Evolutionary conservation across 2,888 invertebrate genomes (phyloP).

Genomic region (Plutella xylostella): DNA sequence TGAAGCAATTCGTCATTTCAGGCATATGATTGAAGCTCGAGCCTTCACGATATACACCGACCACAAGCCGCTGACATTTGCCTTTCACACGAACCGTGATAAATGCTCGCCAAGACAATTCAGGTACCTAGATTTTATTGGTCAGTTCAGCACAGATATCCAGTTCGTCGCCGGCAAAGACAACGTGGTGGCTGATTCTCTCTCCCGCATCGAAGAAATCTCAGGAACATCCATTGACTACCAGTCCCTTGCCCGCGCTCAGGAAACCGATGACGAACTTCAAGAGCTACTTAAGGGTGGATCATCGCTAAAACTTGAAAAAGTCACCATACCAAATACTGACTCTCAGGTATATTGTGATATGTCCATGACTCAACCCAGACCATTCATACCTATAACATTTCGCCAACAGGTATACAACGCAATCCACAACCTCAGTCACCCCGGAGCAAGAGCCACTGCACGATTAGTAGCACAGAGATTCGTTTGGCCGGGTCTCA

Average conservation of each 20-base stretch:
- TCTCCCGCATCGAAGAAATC: slow-evolving; percentile 15
- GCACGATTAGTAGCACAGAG: slow-evolving; percentile 14
- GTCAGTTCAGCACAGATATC: slow-evolving; percentile 20
- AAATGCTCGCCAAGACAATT: slow-evolving; percentile 22
- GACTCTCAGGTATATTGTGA: slow-evolving; percentile 1
- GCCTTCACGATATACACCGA: slow-evolving; percentile 19
- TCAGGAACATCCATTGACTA: slow-evolving; percentile 6
- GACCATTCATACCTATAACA: slow-evolving; percentile 15
- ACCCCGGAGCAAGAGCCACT: slow-evolving; percentile 15
- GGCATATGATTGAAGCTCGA: slow-evolving; percentile 27
- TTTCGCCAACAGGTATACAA: slow-evolving; percentile 12
- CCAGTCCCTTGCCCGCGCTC: slow-evolving; percentile 4
- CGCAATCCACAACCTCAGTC: slow-evolving; percentile 14
- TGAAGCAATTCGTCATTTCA: slow-evolving; percentile 21
- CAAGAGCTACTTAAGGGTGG: neutral
- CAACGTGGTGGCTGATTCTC: slow-evolving; percentile 22
- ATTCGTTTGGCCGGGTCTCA: slow-evolving; percentile 19
- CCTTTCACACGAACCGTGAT: slow-evolving; percentile 20
- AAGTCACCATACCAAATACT: neutral
- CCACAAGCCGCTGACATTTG: slow-evolving; percentile 19
- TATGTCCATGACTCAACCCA: neutral
- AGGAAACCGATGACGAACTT: slow-evolving; percentile 17
- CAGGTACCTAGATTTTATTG: slow-evolving; percentile 18
- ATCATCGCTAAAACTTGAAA: slow-evolving; percentile 1
- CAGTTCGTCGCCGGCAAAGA: slow-evolving; percentile 17